Base-by-base conservation (phyloP, 2,888 invertebrate genomes). In the Lasioglossum malachurum region DNA sequence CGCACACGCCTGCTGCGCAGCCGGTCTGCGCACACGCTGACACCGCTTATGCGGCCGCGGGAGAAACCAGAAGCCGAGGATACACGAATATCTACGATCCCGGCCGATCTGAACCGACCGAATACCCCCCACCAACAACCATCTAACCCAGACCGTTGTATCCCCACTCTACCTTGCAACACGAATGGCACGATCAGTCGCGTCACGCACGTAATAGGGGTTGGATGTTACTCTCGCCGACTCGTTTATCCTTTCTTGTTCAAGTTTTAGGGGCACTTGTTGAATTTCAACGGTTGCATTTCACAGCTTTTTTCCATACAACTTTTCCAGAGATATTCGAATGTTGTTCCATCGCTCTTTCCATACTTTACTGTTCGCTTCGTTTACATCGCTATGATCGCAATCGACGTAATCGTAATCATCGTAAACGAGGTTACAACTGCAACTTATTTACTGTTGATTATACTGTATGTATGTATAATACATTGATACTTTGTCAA, bases 1-100 rank as follows among this genome's bases (percentile, higher is more conserved):
- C 98, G 98, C 98, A 97, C 96, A 97, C 97, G 97, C 96, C 97
- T 96, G 97, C 96, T 96, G 97, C 97, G 97, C 97, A 97, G 96
- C 96, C 96, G 94, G 96, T 96, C 96, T 97, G 97, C 97, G 97
- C 97, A 97, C 96, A 96, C 97, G 97, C 97, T 97, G 97, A 97
- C 97, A 96, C 95, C 97, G 96, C 91, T 91, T 90, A 88, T 96
- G 96, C 96, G 94, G 94, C 94, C 94, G 94, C 94, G 95, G 95
- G 95, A 95, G 95, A 96, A 96, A 96, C 96, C 95, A 96, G 96
- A 95, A 92, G 83, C 91, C 94, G 95, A 91, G 78, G 69, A 27
- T 35, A 19, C 16, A 88, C 94, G 94, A 93, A 76, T 23, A 4
- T 5, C 3, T 0, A 16, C 94, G 94, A 90, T 79, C 57, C 10